phyloP scores from a whole-genome alignment of 2,113 vertebrate species.

The Microcebus ravelobensis region DNA sequence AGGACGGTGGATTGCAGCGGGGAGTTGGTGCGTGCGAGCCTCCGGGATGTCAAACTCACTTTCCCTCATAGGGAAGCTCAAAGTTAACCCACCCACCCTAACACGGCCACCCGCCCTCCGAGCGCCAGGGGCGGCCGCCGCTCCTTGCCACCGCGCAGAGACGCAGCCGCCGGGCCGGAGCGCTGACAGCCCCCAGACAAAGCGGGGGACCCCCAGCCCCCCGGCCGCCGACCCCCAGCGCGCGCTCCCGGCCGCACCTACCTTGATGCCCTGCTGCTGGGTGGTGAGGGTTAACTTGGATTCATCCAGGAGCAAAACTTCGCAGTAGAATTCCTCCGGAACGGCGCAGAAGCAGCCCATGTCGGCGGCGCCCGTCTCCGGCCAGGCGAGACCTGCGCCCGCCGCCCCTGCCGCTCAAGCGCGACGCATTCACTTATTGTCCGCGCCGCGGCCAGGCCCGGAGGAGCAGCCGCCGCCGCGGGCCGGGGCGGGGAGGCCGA shows the following conservation, averaged over 20 bases:
- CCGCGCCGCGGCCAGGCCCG: background rate
- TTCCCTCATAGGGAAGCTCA: background rate
- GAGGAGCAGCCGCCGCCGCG: background rate
- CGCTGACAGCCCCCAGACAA: constrained; percentile 9
- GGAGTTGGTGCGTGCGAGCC: background rate
- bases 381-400: background rate
- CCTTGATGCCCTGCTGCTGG: constrained; percentile 93
- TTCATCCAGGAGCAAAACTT: constrained; percentile 94
- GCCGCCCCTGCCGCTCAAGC: constrained; percentile 11
- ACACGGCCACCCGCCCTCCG: background rate
- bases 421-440: background rate
- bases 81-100: background rate
- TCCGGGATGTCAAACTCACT: background rate
- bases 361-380: constrained; percentile 59
- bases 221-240: background rate
- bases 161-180: background rate
- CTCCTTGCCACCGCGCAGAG: background rate
- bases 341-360: constrained; percentile 93
- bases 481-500: background rate
- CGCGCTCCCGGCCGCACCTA: constrained; percentile 65
- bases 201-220: background rate
- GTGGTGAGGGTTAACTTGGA: constrained; percentile 90
- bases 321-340: constrained; percentile 94
- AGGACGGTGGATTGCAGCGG: background rate
- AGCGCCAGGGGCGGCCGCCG: background rate